A percentile compares a stretch with the other conserved stretches of the same genome.
These are phyloP conservation scores for Drosophila repleta DNA, from an alignment of 1,140 invertebrate genomes.

Conservation along the genomic window DNA sequence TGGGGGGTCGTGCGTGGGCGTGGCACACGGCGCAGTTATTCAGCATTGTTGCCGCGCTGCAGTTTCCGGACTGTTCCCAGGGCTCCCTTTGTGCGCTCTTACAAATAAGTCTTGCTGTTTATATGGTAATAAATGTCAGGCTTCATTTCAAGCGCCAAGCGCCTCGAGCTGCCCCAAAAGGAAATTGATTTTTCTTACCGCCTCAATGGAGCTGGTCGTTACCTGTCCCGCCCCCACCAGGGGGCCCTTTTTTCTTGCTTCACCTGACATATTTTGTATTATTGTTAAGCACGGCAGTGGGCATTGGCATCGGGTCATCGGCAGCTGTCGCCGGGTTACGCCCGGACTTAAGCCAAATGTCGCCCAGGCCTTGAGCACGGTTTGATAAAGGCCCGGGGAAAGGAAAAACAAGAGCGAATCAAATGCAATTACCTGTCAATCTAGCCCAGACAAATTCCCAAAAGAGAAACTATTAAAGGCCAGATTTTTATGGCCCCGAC, in stretches of 20 bases:
- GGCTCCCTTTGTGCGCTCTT: constrained; percentile 52
- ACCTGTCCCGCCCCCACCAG: not conserved
- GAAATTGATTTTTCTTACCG: constrained; percentile 77
- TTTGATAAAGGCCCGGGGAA: constrained; percentile 18
- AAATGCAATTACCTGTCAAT: constrained; percentile 64
- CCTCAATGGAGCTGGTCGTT: constrained; percentile 37
- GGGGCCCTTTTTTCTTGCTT: constrained; percentile 14
- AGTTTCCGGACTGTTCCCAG: constrained; percentile 58
- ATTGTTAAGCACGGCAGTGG: constrained; percentile 22
- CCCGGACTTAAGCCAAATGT: constrained; percentile 40
- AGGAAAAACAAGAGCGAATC: constrained; percentile 31
- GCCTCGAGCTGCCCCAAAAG: constrained; percentile 33
- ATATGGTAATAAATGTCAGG: constrained; percentile 80
- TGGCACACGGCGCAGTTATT: constrained; percentile 16
- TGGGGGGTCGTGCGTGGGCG: not conserved
- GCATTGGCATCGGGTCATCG: constrained; percentile 41
- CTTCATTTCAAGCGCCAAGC: constrained; percentile 52
- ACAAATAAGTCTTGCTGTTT: constrained; percentile 65
- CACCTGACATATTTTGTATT: constrained; percentile 29
- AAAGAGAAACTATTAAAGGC: constrained; percentile 22
- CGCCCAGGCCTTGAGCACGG: constrained; percentile 46
- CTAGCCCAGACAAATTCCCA: constrained; percentile 4
- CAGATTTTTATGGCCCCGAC: constrained; percentile 11
- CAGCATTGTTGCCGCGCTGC: constrained; percentile 69
- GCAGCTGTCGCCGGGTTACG: constrained; percentile 49